Conservation (phyloP, 2,888 invertebrate genomes). For the Drosophila niveifrons region DNA sequence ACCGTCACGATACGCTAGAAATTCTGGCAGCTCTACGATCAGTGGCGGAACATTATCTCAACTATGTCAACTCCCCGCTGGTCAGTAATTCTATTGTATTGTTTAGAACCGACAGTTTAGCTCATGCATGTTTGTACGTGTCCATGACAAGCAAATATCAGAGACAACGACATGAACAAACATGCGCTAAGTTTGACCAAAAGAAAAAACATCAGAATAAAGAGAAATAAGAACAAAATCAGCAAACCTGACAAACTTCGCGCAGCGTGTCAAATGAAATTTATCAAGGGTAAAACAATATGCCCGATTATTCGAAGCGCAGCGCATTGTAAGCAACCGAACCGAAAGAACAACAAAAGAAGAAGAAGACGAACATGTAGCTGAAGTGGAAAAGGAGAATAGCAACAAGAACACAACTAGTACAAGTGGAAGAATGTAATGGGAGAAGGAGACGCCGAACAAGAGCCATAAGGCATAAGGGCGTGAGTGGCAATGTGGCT, state of each 20-base stretch:
- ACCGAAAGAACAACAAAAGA: constrained; percentile 31
- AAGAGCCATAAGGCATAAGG: constrained; percentile 56
- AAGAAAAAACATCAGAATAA: too few relatives aligned
- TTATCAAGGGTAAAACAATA: constrained; percentile 39
- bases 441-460: constrained; percentile 30
- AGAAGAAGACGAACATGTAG: not conserved
- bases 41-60: constrained; percentile 1
- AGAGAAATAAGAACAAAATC: not conserved
- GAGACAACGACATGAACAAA: constrained; percentile 38
- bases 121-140: constrained; percentile 40
- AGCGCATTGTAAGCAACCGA: constrained; percentile 46
- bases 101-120: constrained; percentile 6
- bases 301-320: constrained; percentile 34
- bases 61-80: constrained; percentile 6
- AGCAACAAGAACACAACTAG: constrained; percentile 24
- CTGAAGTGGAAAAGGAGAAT: not conserved
- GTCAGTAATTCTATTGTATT: constrained; percentile 5
- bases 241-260: constrained; percentile 23
- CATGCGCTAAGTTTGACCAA: constrained; percentile 24
- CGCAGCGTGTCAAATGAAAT: constrained; percentile 7
- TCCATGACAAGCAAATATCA: constrained; percentile 22
- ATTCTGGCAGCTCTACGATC: not conserved
- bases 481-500: constrained; percentile 71
- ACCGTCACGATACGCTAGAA: constrained; percentile 5
- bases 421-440: constrained; percentile 41